phyloP scores from a whole-genome alignment of 1,140 invertebrate species.

The Penaeus japonicus region DNA sequence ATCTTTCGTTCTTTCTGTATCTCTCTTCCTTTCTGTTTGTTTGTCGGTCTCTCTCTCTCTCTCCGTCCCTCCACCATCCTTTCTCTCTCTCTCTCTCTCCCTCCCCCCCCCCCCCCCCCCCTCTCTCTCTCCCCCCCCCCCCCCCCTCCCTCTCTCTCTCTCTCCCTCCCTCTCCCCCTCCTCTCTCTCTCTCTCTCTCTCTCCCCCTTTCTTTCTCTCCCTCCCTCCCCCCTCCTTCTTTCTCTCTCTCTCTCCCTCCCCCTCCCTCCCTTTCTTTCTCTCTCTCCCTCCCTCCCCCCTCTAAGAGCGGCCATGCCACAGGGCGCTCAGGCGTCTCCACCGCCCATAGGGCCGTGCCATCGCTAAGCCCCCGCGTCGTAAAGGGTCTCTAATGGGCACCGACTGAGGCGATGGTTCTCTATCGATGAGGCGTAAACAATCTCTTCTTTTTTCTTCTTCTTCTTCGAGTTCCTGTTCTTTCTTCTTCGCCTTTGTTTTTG shows the following conservation, averaged over 20 bases:
- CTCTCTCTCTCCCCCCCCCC: not conserved
- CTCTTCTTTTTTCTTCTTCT: no score
- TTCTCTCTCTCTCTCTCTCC: not conserved
- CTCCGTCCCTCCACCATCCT: not conserved
- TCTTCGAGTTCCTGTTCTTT: no score
- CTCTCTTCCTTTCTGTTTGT: no score
- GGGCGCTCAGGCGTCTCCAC: no score
- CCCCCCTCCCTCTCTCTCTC: not conserved
- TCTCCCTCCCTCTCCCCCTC: not conserved
- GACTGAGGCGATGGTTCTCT: no score
- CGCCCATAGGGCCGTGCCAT: no score
- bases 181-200: not conserved
- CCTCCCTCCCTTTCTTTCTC: not conserved
- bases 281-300: not conserved
- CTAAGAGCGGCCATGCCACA: not conserved
- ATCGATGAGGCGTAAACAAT: no score
- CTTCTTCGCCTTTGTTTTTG: no score
- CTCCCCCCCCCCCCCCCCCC: not conserved
- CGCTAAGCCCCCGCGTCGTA: no score
- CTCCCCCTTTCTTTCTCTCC: not conserved
- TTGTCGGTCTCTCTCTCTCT: not conserved
- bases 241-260: not conserved
- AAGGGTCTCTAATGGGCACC: no score
- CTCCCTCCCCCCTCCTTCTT: no score
- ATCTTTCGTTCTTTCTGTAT: no score